phyloP scores from a whole-genome alignment of 2,113 vertebrate genomes.

The Echinops telfairi region DNA sequence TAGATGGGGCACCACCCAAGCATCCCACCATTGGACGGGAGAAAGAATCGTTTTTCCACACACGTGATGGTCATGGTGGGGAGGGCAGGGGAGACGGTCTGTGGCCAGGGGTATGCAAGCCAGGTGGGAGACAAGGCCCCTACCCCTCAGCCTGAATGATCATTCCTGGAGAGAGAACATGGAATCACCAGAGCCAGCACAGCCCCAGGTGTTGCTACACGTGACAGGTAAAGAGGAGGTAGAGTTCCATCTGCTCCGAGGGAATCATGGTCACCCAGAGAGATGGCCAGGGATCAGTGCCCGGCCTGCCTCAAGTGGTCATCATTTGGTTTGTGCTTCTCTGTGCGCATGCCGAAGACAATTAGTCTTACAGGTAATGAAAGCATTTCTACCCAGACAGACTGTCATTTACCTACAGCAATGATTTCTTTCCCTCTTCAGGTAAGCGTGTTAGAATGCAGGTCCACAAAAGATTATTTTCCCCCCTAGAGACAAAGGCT shows the following conservation, averaged over 20 bases:
- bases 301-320: not conserved
- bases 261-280: not conserved
- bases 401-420: not conserved
- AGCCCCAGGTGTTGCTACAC: not conserved
- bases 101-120: not conserved
- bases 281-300: not conserved
- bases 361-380: not conserved
- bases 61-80: not conserved
- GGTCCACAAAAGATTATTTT: not conserved
- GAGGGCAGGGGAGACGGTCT: not conserved
- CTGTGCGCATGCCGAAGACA: not conserved
- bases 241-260: not conserved
- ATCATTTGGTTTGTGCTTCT: not conserved
- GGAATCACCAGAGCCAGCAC: not conserved
- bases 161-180: not conserved
- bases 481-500: not conserved
- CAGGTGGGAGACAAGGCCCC: not conserved
- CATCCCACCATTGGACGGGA: not conserved
- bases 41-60: not conserved
- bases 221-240: not conserved
- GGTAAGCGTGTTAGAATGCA: not conserved
- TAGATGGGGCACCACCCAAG: not conserved
- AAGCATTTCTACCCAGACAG: not conserved
- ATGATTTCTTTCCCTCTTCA: conserved; percentile 25
- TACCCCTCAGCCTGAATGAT: not conserved